Percentiles rank a stretch among this genome's conserved stretches.
Evolutionary conservation across 2,113 vertebrate genomes (phyloP).

Genomic region (Oncorhynchus kisutch): DNA sequence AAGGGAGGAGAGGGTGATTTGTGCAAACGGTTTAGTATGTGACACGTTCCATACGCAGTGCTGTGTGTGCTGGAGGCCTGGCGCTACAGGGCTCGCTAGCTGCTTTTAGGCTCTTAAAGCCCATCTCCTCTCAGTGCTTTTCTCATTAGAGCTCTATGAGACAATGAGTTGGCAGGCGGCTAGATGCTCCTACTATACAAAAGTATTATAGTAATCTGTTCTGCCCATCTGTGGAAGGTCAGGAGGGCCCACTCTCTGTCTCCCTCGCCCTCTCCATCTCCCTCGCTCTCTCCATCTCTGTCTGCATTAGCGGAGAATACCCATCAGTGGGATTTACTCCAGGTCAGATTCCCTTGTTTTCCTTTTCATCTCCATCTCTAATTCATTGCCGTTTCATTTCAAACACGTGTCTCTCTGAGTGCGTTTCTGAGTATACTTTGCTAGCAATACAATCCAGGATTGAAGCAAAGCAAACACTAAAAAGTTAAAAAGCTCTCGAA

Average conservation of each 20-base stretch:
- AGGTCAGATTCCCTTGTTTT: constrained; percentile 49
- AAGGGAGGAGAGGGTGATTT: constrained; percentile 60
- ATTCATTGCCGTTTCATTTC: constrained; percentile 35
- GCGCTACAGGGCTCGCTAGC: not conserved
- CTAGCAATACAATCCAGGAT: no score
- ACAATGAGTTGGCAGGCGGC: constrained; percentile 49
- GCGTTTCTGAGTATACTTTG: no score
- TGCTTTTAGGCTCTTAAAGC: constrained; percentile 44
- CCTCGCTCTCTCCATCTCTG: constrained; percentile 45
- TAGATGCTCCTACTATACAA: constrained; percentile 23
- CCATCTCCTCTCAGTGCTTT: constrained; percentile 24
- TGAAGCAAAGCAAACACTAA: no score
- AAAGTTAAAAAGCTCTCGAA: no score
- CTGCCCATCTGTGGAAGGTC: constrained; percentile 65
- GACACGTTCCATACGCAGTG: constrained; percentile 26
- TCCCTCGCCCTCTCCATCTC: constrained; percentile 36
- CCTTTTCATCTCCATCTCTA: constrained; percentile 60
- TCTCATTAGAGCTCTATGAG: constrained; percentile 37
- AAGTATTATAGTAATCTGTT: constrained; percentile 70
- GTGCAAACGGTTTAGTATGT: constrained; percentile 54
- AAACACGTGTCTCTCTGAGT: constrained; percentile 20
- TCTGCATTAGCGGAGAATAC: constrained; percentile 45
- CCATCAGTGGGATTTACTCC: constrained; percentile 52
- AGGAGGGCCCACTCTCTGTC: constrained; percentile 43
- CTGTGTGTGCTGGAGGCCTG: constrained; percentile 2